Conservation (phyloP, 2,888 invertebrate genomes). For the Arge pagana region DNA sequence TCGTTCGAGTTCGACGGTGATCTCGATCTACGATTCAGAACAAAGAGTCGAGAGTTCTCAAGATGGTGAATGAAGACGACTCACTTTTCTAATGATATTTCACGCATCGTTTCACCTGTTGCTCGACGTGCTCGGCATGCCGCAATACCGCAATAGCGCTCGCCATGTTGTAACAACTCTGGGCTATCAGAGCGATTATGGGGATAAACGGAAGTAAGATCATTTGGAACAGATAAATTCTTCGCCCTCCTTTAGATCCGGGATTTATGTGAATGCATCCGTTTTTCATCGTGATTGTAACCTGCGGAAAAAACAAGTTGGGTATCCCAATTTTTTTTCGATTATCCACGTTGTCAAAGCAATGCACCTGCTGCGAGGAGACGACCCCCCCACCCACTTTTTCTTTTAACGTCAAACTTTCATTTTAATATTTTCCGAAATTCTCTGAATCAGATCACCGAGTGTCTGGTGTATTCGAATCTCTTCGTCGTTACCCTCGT, state of each 20-base stretch:
- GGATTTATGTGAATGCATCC: constrained; percentile 37
- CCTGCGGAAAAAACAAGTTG: constrained; percentile 23
- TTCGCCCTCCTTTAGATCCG: constrained; percentile 52
- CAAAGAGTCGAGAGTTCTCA: not conserved
- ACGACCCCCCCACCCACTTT: no score
- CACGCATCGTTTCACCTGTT: no score
- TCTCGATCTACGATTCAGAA: constrained; percentile 54
- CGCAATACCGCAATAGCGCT: constrained; percentile 60
- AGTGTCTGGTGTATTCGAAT: no score
- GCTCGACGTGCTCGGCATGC: constrained; percentile 59
- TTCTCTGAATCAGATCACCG: no score
- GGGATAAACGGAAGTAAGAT: constrained; percentile 64
- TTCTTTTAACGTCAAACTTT: no score
- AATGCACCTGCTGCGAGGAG: no score
- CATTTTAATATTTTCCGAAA: no score
- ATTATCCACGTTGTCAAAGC: no score
- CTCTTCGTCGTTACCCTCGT: no score
- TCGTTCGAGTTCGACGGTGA: constrained; percentile 58
- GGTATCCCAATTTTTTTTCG: not conserved
- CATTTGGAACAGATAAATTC: constrained; percentile 62
- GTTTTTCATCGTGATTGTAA: constrained; percentile 18
- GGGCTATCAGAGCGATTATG: constrained; percentile 62
- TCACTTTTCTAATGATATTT: no score
- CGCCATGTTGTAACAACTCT: constrained; percentile 63
- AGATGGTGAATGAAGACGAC: no score